Conservation (phyloP, 30 jellyfish, hydroid and myxozoan genomes). For the Rhopilema esculentum region DNA sequence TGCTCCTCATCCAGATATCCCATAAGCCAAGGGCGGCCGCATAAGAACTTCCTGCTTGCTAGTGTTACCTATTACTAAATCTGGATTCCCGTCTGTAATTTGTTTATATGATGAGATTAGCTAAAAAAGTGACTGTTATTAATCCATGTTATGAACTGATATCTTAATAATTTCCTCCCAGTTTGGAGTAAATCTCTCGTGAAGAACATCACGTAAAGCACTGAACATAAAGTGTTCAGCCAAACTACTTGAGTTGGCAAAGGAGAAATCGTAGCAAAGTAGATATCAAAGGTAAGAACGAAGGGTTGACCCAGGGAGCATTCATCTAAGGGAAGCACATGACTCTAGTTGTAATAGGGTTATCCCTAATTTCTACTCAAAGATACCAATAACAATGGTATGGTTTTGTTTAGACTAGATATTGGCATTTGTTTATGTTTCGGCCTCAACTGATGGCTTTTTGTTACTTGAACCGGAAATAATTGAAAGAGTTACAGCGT, state of each 20-base stretch:
- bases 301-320: neutral
- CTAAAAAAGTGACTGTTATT: neutral
- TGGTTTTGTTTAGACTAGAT: slow-evolving; percentile 63
- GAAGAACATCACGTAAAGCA: neutral
- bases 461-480: slow-evolving; percentile 46
- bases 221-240: neutral
- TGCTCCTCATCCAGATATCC: neutral
- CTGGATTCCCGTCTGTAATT: neutral
- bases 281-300: no score
- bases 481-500: slow-evolving; percentile 41
- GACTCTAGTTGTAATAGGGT: slow-evolving; percentile 33
- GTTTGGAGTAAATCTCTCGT: neutral
- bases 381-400: slow-evolving; percentile 23
- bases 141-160: neutral
- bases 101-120: neutral
- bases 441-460: slow-evolving; percentile 48
- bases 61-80: neutral
- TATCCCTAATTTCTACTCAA: slow-evolving; percentile 15
- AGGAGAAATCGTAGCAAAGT: neutral
- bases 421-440: slow-evolving; percentile 28
- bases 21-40: neutral
- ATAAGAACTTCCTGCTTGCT: neutral
- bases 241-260: neutral
- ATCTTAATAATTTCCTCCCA: neutral
- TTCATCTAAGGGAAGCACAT: neutral